Base-by-base conservation (phyloP, 2,888 invertebrate species). In the Anodontia alba region DNA sequence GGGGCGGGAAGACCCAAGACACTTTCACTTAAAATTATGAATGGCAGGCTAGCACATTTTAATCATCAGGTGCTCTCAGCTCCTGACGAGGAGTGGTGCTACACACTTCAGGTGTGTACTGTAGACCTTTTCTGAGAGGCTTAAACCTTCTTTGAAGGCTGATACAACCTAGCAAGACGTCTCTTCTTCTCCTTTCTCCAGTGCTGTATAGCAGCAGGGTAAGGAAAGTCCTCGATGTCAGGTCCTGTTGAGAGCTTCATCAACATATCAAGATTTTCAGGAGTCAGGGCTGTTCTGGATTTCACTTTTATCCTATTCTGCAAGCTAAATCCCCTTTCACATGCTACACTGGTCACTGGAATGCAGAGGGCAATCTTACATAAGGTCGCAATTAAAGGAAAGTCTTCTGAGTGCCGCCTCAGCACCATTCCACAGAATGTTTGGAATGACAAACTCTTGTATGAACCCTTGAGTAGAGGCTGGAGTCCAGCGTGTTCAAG, bases 241-340 rank as follows among this genome's bases (percentile, higher is more conserved):
- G 73, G 62, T 31, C 73, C 73, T 23, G 15, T 31, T 20, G 73
- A 10, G 7, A 73, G 23, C 33, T 43, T 36, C 69, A 75, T 75
- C 31, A 75, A 42, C 23, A 69, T 43, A 15, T 67, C 46, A 33
- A 75, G 69, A 23, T 7, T 36, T 15, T 67, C 75, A 31, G 75
- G 68, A 23, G 36, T 68, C 2, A 75, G 75, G 26, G 75, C 12
- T 26, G 75, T 75, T 23, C 75, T 49, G 36, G 68, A 10, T 26
- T 75, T 75, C 8, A 75, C 43, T 46, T 67, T 75, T 31, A 75
- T 75, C n/a, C 49, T 29, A 33, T 75, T 75, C 67, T 75, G 75
- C 7, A 73, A 26, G 49, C 73, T 73, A 31, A 73, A 73, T 33
- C 73, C 73, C 17, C 73, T 5, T 57, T 75, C 75, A 68, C 75